These are phyloP conservation scores for Parotia lawesii DNA, from an alignment of 2,113 vertebrate species.

Conservation along the genomic window DNA sequence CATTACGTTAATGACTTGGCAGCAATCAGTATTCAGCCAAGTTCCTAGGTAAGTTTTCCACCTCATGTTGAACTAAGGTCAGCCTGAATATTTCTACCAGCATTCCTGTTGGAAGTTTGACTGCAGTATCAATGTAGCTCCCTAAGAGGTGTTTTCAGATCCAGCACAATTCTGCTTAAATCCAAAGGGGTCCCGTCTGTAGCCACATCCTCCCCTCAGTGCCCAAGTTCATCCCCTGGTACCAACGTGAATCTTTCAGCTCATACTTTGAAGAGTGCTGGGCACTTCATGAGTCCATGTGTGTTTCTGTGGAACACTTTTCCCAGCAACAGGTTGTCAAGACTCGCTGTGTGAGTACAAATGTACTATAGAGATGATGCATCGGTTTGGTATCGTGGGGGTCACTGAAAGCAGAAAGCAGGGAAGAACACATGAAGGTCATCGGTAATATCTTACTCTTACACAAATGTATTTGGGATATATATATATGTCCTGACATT, in stretches of 20 bases:
- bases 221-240: background rate
- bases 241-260: background rate
- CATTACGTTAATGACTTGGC: background rate
- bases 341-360: background rate
- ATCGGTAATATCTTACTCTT: background rate
- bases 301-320: background rate
- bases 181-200: background rate
- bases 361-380: background rate
- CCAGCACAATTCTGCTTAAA: background rate
- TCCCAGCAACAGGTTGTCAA: background rate
- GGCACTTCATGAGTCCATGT: too few relatives aligned
- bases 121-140: background rate
- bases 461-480: background rate
- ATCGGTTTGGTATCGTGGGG: background rate
- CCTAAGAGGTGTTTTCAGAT: background rate
- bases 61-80: background rate
- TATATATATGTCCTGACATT: background rate
- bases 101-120: background rate
- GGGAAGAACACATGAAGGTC: background rate
- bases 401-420: background rate
- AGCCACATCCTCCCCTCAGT: background rate
- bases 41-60: background rate
- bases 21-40: background rate
- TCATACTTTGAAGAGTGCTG: background rate
- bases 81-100: background rate